Evolutionary conservation across 1,140 invertebrate genomes (phyloP).

Genomic region (Cherax destructor): DNA sequence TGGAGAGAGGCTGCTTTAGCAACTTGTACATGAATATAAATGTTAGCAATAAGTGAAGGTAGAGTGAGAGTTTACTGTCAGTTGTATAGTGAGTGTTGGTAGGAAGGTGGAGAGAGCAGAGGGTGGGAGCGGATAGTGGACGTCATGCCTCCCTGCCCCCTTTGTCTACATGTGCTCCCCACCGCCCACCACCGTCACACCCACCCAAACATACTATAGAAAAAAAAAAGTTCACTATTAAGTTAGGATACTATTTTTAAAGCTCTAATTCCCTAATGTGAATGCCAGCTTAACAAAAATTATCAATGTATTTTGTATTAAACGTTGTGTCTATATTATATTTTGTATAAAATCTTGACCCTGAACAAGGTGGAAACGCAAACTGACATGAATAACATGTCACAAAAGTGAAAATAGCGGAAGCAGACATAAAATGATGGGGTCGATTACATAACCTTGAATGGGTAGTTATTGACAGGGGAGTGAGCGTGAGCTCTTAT

Average conservation of each 20-base stretch:
- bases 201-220: background rate
- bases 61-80: background rate
- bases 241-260: too few species aligned
- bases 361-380: too few species aligned
- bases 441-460: background rate
- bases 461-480: background rate
- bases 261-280: too few species aligned
- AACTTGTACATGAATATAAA: background rate
- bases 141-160: constrained; percentile 8
- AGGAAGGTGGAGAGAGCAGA: background rate
- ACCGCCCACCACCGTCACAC: background rate
- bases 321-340: too few species aligned
- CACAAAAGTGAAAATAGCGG: too few species aligned
- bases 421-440: too few species aligned
- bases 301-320: too few species aligned
- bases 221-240: background rate
- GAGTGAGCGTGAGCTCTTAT: background rate
- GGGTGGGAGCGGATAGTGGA: constrained; percentile 16
- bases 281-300: too few species aligned
- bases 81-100: background rate
- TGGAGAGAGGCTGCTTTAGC: too few species aligned
- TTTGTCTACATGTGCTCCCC: background rate
- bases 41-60: background rate
- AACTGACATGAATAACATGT: too few species aligned
- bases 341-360: too few species aligned